Evolutionary conservation across 2,888 invertebrate genomes (phyloP), one percentile per base, ranked within the genome.

Genomic region (Polydrusus pterygomalis): DNA sequence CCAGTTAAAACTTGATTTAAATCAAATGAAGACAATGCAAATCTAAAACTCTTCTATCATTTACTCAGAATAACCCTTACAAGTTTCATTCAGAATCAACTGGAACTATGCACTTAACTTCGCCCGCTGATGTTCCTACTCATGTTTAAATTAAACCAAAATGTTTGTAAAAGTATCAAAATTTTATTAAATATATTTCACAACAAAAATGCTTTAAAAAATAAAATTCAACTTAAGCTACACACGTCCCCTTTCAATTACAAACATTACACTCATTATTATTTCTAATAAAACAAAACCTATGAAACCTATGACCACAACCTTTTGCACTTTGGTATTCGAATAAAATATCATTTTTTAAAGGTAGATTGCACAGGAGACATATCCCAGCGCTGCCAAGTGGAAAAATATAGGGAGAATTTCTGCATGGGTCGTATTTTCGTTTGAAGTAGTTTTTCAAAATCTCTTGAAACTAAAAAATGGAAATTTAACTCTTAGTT

Each of bases 231-330:
- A 15, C 13, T 7, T 25, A 56, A n/a, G 30, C 9, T 34, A 15
- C 15, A 56, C 30, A 34, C 34, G 6, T 34, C 34, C 34, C 2
- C 1, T 34, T 34, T 18, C 70, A 70, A 25, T 70, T 74, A 81
- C 85, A 86, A 68, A 80, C 73, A 68, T 77, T 81, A 79, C 86
- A 86, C 67, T 80, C 49, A 74, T 80, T 77, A 58, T 81, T 80
- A 71, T 81, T 84, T 65, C 78, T 77, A 58, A 74, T 79, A 51
- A 83, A 82, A 83, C 87, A 87, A 70, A 86, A 79, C 70, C 78
- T 82, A 78, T 87, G 87, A 78, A 82, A 87, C 20, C 73, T 75
- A 80, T 86, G 86, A 20, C 84, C 84, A 80, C 85, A 86, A n/a
- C 17, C 15, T 43, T 70, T 69, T 2, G n/a, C 67, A 20, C 8